Percentiles rank a stretch among this genome's conserved stretches.
These are phyloP conservation scores for Siphlonurus alternatus DNA, from an alignment of 2,888 invertebrate species.

Conservation along the genomic window DNA sequence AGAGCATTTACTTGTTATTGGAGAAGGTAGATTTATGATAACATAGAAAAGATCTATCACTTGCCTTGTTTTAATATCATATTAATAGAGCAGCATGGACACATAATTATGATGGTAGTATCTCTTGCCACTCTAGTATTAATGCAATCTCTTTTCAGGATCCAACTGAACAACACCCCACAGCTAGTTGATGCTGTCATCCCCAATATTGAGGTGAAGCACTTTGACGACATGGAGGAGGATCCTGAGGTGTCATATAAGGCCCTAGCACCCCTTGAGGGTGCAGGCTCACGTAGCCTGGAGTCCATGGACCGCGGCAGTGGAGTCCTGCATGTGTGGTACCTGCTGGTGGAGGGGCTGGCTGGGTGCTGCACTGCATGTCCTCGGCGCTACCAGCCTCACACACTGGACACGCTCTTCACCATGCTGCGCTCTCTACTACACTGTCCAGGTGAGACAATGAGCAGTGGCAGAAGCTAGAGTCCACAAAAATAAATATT, in stretches of 20 bases:
- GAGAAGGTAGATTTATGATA: no score
- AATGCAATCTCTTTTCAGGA: constrained; percentile 19
- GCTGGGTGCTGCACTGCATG: constrained; percentile 41
- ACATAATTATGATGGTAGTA: background rate
- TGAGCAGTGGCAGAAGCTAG: no score
- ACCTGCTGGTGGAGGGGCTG: constrained; percentile 66
- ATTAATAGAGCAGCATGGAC: no score
- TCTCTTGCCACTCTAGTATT: no score
- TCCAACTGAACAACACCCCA: constrained; percentile 22
- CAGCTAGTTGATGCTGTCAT: constrained; percentile 66
- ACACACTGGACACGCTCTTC: constrained; percentile 73
- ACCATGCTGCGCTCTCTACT: constrained; percentile 62
- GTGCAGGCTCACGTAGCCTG: constrained; percentile 36
- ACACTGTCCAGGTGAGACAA: constrained; percentile 42
- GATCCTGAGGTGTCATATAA: constrained; percentile 43
- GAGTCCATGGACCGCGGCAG: constrained; percentile 57
- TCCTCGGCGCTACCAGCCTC: constrained; percentile 61
- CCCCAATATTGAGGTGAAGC: constrained; percentile 53
- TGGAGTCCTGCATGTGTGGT: constrained; percentile 80
- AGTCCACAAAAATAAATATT: no score
- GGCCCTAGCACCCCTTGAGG: constrained; percentile 36
- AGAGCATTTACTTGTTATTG: background rate
- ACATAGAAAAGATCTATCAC: background rate
- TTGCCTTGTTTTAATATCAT: background rate
- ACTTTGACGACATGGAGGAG: constrained; percentile 39